Evolutionary conservation across 2,797 vertebrate species (phyloP).

Genomic region (Gouania willdenowi): DNA sequence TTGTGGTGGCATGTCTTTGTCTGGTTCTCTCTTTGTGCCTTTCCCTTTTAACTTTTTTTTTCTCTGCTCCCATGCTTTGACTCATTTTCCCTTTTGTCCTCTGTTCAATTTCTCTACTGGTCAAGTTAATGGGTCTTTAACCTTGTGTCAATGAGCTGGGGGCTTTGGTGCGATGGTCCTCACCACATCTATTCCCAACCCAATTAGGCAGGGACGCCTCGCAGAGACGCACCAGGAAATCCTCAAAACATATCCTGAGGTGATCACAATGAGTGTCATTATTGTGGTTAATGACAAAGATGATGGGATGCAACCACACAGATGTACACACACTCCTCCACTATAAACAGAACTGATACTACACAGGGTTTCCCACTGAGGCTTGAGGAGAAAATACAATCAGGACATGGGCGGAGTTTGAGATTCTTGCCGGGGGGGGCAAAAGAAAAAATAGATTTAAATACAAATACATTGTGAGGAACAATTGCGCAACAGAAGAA

Average conservation of each 20-base stretch:
- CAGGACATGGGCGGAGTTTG: too few species aligned
- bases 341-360: conserved; percentile 35
- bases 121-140: conserved; percentile 73
- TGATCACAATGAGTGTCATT: conserved; percentile 41
- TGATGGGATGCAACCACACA: conserved; percentile 48
- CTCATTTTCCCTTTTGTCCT: conserved; percentile 28
- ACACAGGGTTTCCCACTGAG: conserved; percentile 27
- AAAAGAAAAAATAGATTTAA: too few species aligned
- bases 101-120: conserved; percentile 40
- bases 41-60: not conserved
- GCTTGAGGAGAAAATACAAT: conserved; percentile 42
- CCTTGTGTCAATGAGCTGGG: conserved; percentile 63
- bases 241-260: conserved; percentile 55
- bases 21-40: not conserved
- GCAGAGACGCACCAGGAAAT: conserved; percentile 8
- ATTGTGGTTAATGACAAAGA: conserved; percentile 60
- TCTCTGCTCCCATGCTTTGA: too few species aligned
- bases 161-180: conserved; percentile 48
- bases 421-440: too few species aligned
- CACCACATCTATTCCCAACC: conserved; percentile 54
- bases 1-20: not conserved
- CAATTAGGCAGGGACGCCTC: conserved; percentile 50
- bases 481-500: too few species aligned
- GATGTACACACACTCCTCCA: not conserved
- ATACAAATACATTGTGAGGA: too few species aligned